phyloP scores from a whole-genome alignment of 2,888 invertebrate species.

The Noctua comes region DNA sequence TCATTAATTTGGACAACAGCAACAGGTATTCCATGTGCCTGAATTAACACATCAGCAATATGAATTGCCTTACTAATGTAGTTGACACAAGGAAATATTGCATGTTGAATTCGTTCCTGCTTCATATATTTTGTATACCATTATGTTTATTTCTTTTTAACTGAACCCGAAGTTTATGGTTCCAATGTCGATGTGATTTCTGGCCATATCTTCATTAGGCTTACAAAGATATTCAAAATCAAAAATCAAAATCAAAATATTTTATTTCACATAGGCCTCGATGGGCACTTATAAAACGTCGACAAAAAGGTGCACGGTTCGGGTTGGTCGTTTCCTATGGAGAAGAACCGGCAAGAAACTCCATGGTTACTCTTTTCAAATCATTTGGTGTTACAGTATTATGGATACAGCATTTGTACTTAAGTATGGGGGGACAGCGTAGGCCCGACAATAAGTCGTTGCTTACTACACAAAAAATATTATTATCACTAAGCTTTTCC shows the following conservation, averaged over 20 bases:
- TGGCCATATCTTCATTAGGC: background rate
- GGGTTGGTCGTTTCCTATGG: too few relatives aligned
- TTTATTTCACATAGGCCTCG: too few relatives aligned
- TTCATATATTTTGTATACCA: background rate
- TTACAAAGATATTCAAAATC: background rate
- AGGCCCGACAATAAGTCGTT: too few relatives aligned
- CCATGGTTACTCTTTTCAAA: too few relatives aligned
- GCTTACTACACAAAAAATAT: too few relatives aligned
- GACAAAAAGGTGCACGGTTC: too few relatives aligned
- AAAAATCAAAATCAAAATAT: too few relatives aligned
- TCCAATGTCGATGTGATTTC: background rate
- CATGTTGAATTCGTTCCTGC: background rate
- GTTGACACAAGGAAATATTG: background rate
- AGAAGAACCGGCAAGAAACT: too few relatives aligned
- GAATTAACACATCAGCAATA: constrained; percentile 9
- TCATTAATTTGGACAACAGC: constrained; percentile 10
- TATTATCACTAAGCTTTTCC: background rate
- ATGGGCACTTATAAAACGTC: too few relatives aligned
- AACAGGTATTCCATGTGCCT: background rate
- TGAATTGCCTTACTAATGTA: background rate
- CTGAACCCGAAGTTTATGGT: background rate
- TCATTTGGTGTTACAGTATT: too few relatives aligned
- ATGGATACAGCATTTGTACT: too few relatives aligned
- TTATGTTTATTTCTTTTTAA: background rate
- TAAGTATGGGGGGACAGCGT: too few relatives aligned